Evolutionary conservation across 2,888 invertebrate species (phyloP), one percentile per base, ranked within the genome.

Genomic region (Drosophila silvestris): DNA sequence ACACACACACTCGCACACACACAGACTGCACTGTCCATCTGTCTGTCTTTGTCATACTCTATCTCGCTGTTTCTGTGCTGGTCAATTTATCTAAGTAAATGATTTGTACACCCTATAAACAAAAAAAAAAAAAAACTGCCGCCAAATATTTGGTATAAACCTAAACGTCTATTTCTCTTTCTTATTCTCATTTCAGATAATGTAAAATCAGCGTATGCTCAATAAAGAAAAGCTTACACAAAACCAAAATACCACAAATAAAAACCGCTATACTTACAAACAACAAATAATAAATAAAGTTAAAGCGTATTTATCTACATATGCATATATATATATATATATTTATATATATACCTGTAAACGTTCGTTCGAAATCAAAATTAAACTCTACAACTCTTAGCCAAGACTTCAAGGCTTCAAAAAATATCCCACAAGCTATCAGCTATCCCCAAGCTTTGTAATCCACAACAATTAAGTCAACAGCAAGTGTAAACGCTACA

Each of bases 151-250:
- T 74, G 88, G 90, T 91, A 84, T 87, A 88, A 89, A 79, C 85
- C 90, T 90, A 88, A 87, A 85, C 85, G 81, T 85, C 73, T 91
- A 77, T 91, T 83, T 91, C 77, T 90, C 90, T 83, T 85, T 90
- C 84, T 88, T 91, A 86, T 83, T 92, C 92, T 92, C 92, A 92
- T 92, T 92, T 91, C 92, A 92, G 92, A 92, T 91, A 92, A 91
- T 91, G 85, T 86, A 87, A 90, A 88, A 82, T 88, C 91, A 90
- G 92, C 91, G 91, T 92, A 91, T 89, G 85, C 90, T 90, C 86
- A 79, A 76, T 75, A 79, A 58, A 80, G 57, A 70, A 82, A 74
- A 73, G 57, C 70, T 68, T 68, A 72, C 44, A 77, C 47, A 64
- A 58, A 73, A 80, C 70, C 61, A 51, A 52, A n/a, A n/a, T 58